Base-by-base conservation (phyloP, 2,113 vertebrate species). In the Hippolais icterina region DNA sequence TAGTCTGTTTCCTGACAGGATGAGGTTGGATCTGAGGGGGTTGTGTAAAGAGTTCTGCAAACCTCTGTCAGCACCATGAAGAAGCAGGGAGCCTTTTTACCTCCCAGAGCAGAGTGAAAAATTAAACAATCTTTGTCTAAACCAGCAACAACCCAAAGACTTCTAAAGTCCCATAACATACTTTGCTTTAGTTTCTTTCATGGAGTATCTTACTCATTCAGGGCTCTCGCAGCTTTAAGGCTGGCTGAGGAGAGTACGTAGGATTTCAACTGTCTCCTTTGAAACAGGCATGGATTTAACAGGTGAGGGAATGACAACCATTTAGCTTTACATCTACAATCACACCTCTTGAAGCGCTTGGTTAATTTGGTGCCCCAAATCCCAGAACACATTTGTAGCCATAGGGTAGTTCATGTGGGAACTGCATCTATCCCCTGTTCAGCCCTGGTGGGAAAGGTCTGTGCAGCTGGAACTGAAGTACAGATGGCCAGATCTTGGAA, bases 181-280 rank as follows among this genome's bases (percentile, higher is more conserved):
- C 41, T 83, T 83, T 56, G 19, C 23, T 78, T 83, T 52, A 39
- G 28, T n/a, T 78, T 81, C 52, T 75, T 69, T 74, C 41, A 39
- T 1, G 29, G 49, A 68, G 3, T 54, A 22, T 17, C 53, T 76
- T 27, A 49, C 5, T 53, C 53, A 33, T 64, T 69, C 33, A 46
- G 33, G 39, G 57, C 25, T 77, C 49, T 80, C 5, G 3, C 17
- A 80, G 31, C 57, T 68, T 71, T 19, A 4, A 20, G 35, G 22
- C 63, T 91, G 37, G 17, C 17, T 87, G 56, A 5, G 20, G 16
- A 12, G 5, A 10, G 25, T 37, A n/a, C 0, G 0, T 39, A 17
- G n/a, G 22, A 37, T 93, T 91, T 61, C 74, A 83, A 15, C 11
- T 22, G 27, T 47, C 12, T 52, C 28, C 31, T 83, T 66, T 68